Conservation (phyloP, 1,140 invertebrate species). For the Drosophila arawakana region DNA sequence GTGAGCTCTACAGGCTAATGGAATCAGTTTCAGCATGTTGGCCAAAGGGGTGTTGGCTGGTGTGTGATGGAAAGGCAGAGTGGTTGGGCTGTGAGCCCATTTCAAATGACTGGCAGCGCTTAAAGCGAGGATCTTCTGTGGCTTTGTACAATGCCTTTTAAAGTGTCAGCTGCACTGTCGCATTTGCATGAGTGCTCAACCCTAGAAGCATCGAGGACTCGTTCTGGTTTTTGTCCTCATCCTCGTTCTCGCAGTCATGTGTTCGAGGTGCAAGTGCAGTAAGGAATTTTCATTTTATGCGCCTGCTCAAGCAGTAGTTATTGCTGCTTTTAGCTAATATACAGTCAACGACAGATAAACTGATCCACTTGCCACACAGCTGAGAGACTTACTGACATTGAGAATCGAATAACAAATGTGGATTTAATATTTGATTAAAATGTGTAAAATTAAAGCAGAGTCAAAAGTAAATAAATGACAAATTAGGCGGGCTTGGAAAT, state of each 20-base stretch:
- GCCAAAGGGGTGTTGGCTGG: neutral
- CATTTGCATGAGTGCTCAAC: conserved; percentile 37
- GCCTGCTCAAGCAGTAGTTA: conserved; percentile 10
- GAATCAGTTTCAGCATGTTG: conserved; percentile 13
- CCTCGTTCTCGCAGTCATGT: neutral
- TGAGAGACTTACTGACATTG: neutral
- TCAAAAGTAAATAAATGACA: conserved; percentile 63
- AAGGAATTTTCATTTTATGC: conserved; percentile 50
- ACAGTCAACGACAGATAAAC: conserved; percentile 18
- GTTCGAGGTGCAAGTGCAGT: conserved; percentile 5
- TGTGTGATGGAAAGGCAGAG: neutral
- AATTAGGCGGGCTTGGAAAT: conserved; percentile 48
- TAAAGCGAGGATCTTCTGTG: conserved; percentile 64
- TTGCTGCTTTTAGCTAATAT: conserved; percentile 46
- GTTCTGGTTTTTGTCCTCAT: neutral
- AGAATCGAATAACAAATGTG: conserved; percentile 16
- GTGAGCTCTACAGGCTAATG: conserved; percentile 36
- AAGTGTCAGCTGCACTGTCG: conserved; percentile 69
- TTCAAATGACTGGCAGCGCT: conserved; percentile 68
- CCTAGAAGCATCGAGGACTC: conserved; percentile 10
- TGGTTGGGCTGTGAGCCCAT: conserved; percentile 16
- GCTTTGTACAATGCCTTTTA: conserved; percentile 68
- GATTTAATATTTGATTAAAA: conserved; percentile 49
- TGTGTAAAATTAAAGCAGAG: conserved; percentile 6
- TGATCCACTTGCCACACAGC: conserved; percentile 9